Evolutionary conservation across 1,140 invertebrate genomes (phyloP).

Genomic region (Ganaspis sp.): DNA sequence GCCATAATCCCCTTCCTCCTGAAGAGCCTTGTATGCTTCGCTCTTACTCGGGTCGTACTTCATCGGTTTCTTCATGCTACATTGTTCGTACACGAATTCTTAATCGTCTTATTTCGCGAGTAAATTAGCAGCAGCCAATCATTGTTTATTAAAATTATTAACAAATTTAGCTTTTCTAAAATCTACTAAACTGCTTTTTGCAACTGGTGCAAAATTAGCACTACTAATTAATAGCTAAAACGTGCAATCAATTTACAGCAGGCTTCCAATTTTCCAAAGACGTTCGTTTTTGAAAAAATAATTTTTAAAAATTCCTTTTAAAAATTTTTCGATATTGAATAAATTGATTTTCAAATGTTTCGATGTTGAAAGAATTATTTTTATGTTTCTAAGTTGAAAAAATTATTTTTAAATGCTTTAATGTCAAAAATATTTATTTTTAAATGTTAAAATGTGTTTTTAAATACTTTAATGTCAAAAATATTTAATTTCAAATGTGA

Average conservation of each 20-base stretch:
- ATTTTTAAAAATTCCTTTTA: background rate
- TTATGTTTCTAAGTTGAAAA: too few relatives aligned
- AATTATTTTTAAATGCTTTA: too few relatives aligned
- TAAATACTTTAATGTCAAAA: too few relatives aligned
- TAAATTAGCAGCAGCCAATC: constrained; percentile 63
- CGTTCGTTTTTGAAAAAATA: background rate
- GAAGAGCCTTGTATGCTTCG: constrained; percentile 88
- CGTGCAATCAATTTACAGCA: background rate
- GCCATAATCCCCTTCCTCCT: constrained; percentile 82
- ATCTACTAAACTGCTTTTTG: background rate
- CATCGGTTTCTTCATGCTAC: constrained; percentile 80
- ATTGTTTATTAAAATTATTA: constrained; percentile 44
- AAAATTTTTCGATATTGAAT: too few relatives aligned
- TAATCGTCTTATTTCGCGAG: constrained; percentile 54
- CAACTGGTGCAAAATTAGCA: background rate
- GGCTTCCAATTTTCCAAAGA: background rate
- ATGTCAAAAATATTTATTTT: too few relatives aligned
- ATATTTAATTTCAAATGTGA: too few relatives aligned
- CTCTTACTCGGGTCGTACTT: constrained; percentile 90
- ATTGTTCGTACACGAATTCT: constrained; percentile 64
- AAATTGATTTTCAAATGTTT: too few relatives aligned
- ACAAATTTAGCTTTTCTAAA: background rate
- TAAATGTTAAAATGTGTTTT: too few relatives aligned
- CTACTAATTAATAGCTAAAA: background rate
- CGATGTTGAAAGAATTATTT: too few relatives aligned